phyloP scores from a whole-genome alignment of 2,888 invertebrate genomes.

The Schizaphis graminum region DNA sequence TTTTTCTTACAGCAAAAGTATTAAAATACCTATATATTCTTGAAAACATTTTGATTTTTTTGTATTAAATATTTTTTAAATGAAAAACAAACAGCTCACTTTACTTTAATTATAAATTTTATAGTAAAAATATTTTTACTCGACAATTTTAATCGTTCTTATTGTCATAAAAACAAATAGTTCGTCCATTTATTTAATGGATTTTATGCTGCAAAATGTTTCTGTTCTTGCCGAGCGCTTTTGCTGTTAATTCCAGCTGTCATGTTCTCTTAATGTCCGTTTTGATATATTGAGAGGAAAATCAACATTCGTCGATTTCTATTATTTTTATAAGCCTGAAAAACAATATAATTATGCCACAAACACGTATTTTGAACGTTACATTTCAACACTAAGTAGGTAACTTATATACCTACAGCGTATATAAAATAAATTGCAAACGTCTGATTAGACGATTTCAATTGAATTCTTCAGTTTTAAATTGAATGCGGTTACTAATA shows the following conservation, averaged over 20 bases:
- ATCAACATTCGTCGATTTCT: background rate
- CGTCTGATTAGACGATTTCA: no score
- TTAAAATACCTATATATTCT: background rate
- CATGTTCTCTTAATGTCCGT: background rate
- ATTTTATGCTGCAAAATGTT: background rate
- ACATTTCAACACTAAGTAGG: background rate
- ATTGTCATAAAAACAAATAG: conserved; percentile 3
- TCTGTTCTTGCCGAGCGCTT: background rate
- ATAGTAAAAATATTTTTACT: background rate
- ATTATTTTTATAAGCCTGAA: background rate
- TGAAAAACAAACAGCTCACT: background rate
- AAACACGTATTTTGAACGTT: background rate
- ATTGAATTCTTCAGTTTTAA: background rate
- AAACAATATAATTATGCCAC: background rate
- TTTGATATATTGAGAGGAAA: background rate
- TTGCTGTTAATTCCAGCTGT: background rate
- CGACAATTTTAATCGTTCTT: background rate
- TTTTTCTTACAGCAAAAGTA: background rate
- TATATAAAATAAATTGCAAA: background rate
- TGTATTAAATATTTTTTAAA: background rate
- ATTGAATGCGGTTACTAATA: background rate
- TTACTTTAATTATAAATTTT: background rate
- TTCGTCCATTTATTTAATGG: background rate
- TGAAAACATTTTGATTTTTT: background rate
- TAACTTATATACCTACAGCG: background rate